Conservation (phyloP, 2,113 vertebrate species). For the Phylloscopus trochilus region DNA sequence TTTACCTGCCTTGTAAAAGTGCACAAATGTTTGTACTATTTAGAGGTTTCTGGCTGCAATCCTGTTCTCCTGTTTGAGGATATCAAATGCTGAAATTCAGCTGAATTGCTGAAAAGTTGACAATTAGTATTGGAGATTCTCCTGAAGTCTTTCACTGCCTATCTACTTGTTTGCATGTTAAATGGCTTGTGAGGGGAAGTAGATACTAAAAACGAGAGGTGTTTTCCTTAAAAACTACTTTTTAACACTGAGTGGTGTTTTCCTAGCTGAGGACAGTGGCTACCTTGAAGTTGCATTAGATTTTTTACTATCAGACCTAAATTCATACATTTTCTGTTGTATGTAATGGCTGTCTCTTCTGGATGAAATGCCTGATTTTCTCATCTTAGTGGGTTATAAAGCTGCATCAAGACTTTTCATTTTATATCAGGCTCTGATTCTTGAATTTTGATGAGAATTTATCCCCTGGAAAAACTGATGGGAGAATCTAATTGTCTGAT, state of each 20-base stretch:
- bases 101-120: not conserved
- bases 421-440: not conserved
- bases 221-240: constrained; percentile 34
- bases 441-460: not conserved
- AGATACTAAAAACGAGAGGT: constrained; percentile 1
- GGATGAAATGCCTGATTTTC: not conserved
- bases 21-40: constrained; percentile 69
- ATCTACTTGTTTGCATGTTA: constrained; percentile 4
- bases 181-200: constrained; percentile 44
- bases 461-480: not conserved
- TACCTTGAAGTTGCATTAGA: constrained; percentile 6
- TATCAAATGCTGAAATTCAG: not conserved
- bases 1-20: constrained; percentile 77
- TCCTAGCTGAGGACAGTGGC: constrained; percentile 22
- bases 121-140: not conserved
- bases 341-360: not conserved
- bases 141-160: not conserved
- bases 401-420: not conserved
- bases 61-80: constrained; percentile 45
- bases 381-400: not conserved
- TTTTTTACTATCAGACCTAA: not conserved
- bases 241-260: constrained; percentile 34
- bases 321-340: not conserved
- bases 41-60: constrained; percentile 66
- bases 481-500: not conserved